Conservation (phyloP, 2,797 vertebrate species). For the Buceros bicornis region DNA sequence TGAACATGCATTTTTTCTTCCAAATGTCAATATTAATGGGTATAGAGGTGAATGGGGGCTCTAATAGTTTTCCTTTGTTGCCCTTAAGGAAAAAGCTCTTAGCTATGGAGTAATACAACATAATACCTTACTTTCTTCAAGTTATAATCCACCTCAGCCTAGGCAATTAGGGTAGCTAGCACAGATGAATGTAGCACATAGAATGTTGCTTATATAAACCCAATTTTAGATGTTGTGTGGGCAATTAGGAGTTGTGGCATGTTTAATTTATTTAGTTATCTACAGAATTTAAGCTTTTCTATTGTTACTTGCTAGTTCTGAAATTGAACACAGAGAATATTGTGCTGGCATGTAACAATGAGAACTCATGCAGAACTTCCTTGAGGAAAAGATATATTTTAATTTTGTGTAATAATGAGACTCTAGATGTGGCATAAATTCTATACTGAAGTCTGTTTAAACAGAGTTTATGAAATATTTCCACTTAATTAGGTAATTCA, state of each 20-base stretch:
- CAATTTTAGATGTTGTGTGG: slow-evolving; percentile 1
- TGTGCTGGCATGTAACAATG: slow-evolving; percentile 8
- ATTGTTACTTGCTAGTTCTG: slow-evolving; percentile 17
- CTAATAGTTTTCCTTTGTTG: background rate
- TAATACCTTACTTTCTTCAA: slow-evolving; percentile 2
- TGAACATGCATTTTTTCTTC: background rate
- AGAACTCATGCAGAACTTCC: slow-evolving; percentile 53
- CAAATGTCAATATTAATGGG: slow-evolving; percentile 31
- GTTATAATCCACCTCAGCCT: slow-evolving; percentile 21
- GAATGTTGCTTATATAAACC: slow-evolving; percentile 12
- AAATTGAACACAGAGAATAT: slow-evolving; percentile 38
- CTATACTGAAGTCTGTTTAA: background rate
- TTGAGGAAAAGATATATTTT: slow-evolving; percentile 40
- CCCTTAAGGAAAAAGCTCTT: background rate
- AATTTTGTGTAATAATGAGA: background rate
- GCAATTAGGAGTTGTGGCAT: slow-evolving; percentile 29
- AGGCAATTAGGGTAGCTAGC: slow-evolving; percentile 19
- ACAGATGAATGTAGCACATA: background rate
- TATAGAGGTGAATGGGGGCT: background rate
- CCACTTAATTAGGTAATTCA: slow-evolving; percentile 20
- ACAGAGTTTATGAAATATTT: slow-evolving; percentile 32
- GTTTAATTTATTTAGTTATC: slow-evolving; percentile 61
- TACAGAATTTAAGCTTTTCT: slow-evolving; percentile 46
- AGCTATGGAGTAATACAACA: background rate
- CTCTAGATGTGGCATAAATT: slow-evolving; percentile 12